Conservation (phyloP, 2,888 invertebrate species). For the Apocheima hispidaria region DNA sequence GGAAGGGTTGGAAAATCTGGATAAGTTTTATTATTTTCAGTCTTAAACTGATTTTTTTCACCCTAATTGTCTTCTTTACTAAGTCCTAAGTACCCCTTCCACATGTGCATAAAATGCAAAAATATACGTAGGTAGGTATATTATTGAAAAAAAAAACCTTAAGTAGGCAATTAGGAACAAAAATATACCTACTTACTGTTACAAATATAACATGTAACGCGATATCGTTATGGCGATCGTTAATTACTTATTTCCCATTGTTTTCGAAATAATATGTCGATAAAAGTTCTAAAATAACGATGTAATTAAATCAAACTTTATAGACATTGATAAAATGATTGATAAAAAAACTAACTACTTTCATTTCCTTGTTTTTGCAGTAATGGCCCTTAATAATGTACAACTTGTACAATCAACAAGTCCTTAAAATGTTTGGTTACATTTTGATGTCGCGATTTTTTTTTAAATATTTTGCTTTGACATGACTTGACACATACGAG, state of each 20-base stretch:
- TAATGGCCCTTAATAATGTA: too few species aligned
- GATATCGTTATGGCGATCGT: constrained; percentile 21
- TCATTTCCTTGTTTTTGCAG: constrained; percentile 27
- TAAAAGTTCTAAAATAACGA: constrained; percentile 33
- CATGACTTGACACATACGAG: too few species aligned
- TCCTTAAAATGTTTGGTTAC: neutral
- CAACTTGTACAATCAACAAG: constrained; percentile 7
- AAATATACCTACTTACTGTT: neutral
- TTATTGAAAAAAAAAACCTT: too few species aligned
- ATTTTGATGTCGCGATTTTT: neutral
- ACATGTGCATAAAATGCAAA: too few species aligned
- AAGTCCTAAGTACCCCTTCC: too few species aligned
- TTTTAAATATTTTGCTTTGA: too few species aligned
- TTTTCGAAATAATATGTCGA: constrained; percentile 27
- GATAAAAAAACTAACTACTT: constrained; percentile 7
- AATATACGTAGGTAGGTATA: too few species aligned
- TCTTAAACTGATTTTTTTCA: too few species aligned
- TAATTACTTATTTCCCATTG: constrained; percentile 32
- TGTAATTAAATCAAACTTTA: constrained; percentile 31
- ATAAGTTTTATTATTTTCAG: too few species aligned
- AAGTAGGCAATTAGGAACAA: too few species aligned
- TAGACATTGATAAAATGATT: constrained; percentile 26
- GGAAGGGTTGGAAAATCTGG: too few species aligned
- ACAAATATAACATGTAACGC: neutral
- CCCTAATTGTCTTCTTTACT: too few species aligned